Percentiles rank a stretch among this genome's conserved stretches.
These are phyloP conservation scores for Camelus bactrianus DNA, from an alignment of 2,113 vertebrate species.

Conservation along the genomic window DNA sequence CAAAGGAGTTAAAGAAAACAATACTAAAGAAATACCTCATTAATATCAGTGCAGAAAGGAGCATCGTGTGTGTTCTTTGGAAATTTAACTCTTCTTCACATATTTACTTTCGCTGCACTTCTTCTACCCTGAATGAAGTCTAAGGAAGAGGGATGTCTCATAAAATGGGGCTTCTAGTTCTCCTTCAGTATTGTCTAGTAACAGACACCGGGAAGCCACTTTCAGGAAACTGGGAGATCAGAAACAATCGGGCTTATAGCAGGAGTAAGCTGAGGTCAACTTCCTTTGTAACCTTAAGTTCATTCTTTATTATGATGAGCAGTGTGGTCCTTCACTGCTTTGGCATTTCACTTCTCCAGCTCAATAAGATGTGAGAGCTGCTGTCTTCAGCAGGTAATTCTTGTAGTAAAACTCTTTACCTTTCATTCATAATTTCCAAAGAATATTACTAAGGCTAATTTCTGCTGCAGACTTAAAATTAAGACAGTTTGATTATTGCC, in stretches of 20 bases:
- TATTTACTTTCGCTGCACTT: background rate
- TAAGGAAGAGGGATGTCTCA: constrained; percentile 14
- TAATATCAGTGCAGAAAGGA: background rate
- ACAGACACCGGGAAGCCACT: background rate
- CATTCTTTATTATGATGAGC: background rate
- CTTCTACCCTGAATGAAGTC: background rate
- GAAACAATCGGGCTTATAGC: background rate
- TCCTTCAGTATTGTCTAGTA: background rate
- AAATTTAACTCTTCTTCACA: background rate
- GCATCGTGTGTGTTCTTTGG: background rate
- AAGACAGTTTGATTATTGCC: background rate
- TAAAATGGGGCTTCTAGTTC: background rate
- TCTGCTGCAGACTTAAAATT: constrained; percentile 15
- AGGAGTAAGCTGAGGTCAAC: background rate
- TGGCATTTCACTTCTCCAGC: background rate
- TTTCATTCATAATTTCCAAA: background rate
- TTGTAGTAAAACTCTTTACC: background rate
- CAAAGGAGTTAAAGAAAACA: constrained; percentile 24
- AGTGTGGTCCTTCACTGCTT: background rate
- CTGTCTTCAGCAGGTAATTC: constrained; percentile 6
- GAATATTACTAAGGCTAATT: background rate
- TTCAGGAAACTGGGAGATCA: constrained; percentile 5
- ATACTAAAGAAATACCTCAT: background rate
- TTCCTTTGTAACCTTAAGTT: background rate
- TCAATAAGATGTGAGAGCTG: background rate